These are phyloP conservation scores for Montipora cactus DNA, from an alignment of 64 coral and sea anemone species.

Conservation along the genomic window DNA sequence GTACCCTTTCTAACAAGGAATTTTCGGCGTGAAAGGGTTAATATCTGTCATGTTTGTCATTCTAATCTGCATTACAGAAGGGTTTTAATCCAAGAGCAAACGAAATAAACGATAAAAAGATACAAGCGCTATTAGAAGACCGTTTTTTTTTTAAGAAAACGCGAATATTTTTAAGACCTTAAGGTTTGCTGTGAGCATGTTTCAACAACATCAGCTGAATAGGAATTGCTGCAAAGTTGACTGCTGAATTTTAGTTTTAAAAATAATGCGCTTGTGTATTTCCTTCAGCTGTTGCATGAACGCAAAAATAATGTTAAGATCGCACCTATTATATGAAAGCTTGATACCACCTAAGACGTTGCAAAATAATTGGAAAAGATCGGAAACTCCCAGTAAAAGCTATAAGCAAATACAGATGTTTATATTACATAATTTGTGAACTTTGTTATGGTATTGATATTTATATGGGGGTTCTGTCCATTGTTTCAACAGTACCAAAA, in stretches of 20 bases:
- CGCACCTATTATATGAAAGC: constrained; percentile 5
- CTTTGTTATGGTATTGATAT: constrained; percentile 14
- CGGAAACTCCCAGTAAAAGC: constrained; percentile 12
- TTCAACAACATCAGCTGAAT: constrained; percentile 6
- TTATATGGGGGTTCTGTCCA: constrained; percentile 1
- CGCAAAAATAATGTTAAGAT: constrained; percentile 8
- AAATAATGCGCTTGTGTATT: constrained; percentile 5
- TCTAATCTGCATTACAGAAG: constrained; percentile 13
- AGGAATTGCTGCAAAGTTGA: constrained; percentile 12
- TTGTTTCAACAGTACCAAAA: background rate
- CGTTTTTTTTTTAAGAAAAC: constrained; percentile 14
- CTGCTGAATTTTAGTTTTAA: constrained; percentile 9
- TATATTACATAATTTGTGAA: constrained; percentile 8
- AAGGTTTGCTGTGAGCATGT: constrained; percentile 2
- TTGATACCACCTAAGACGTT: constrained; percentile 5
- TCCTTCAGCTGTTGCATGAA: constrained; percentile 6
- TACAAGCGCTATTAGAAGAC: constrained; percentile 7
- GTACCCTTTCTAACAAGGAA: constrained; percentile 12
- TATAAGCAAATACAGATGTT: constrained; percentile 2
- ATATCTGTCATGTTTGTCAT: constrained; percentile 6
- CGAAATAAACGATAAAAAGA: constrained; percentile 14
- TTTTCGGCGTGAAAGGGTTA: constrained; percentile 12
- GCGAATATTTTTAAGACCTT: constrained; percentile 13
- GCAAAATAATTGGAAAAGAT: constrained; percentile 14
- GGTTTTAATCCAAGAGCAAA: constrained; percentile 1